phyloP scores from a whole-genome alignment of 92 coral and sea anemone species.

The Umimayanthus chanpuru region DNA sequence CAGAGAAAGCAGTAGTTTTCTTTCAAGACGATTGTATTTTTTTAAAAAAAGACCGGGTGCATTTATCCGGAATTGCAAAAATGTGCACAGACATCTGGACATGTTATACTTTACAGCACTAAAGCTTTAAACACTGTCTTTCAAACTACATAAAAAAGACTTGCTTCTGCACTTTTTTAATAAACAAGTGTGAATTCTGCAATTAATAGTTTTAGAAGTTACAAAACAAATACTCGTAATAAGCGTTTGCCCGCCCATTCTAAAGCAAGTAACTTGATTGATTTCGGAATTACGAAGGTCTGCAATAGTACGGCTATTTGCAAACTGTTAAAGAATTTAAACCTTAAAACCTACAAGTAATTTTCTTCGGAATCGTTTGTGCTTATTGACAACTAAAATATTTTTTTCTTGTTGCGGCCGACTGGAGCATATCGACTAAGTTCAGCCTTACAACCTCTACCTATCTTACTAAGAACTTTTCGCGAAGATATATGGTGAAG shows the following conservation, averaged over 20 bases:
- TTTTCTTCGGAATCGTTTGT: background rate
- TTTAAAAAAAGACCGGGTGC: no score
- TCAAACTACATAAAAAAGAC: background rate
- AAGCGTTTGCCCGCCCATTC: background rate
- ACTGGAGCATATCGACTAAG: background rate
- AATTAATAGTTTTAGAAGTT: no score
- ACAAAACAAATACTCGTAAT: background rate
- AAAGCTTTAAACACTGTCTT: no score
- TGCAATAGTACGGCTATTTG: background rate
- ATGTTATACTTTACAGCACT: background rate
- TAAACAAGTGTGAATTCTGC: background rate
- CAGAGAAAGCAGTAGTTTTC: background rate
- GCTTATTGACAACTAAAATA: background rate
- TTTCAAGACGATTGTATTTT: background rate
- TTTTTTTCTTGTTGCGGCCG: background rate
- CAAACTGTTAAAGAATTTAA: no score
- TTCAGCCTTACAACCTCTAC: background rate
- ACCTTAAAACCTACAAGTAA: no score
- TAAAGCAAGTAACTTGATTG: background rate
- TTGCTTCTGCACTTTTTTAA: background rate
- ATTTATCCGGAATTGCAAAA: background rate
- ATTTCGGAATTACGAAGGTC: background rate
- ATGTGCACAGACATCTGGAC: background rate
- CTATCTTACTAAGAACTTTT: background rate
- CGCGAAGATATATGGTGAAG: background rate